Percentiles rank a stretch among this genome's conserved stretches.
Evolutionary conservation across 2,888 invertebrate species (phyloP).

Genomic region (Microplitis deprimator): DNA sequence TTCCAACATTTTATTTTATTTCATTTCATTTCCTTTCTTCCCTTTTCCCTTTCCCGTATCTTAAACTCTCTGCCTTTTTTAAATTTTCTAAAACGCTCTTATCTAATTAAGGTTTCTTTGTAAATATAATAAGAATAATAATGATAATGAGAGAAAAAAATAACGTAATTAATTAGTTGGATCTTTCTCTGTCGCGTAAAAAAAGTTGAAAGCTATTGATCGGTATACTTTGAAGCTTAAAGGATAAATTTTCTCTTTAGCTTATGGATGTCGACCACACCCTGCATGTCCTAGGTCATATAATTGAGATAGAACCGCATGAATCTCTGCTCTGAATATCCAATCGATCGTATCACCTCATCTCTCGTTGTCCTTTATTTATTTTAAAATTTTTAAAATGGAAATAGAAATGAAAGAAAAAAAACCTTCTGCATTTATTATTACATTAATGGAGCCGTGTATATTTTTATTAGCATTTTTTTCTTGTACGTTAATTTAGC

Average conservation of each 20-base stretch:
- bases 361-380: neutral
- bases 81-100: neutral
- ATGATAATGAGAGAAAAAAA: neutral
- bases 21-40: neutral
- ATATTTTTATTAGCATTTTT: too few relatives aligned
- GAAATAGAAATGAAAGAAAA: neutral
- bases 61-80: neutral
- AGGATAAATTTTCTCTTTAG: constrained; percentile 18
- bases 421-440: neutral
- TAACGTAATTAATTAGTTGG: neutral
- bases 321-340: constrained; percentile 35
- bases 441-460: neutral
- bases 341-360: constrained; percentile 27
- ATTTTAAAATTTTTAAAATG: neutral
- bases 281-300: constrained; percentile 25
- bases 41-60: neutral
- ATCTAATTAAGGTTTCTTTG: neutral
- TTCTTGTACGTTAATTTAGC: too few relatives aligned
- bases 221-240: neutral
- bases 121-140: neutral
- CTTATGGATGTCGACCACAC: constrained; percentile 27
- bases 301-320: constrained; percentile 31
- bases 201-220: constrained; percentile 4
- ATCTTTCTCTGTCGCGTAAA: neutral
- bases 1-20: neutral